Conservation (phyloP, 2,888 invertebrate genomes). For the Creontiades dilutus region DNA sequence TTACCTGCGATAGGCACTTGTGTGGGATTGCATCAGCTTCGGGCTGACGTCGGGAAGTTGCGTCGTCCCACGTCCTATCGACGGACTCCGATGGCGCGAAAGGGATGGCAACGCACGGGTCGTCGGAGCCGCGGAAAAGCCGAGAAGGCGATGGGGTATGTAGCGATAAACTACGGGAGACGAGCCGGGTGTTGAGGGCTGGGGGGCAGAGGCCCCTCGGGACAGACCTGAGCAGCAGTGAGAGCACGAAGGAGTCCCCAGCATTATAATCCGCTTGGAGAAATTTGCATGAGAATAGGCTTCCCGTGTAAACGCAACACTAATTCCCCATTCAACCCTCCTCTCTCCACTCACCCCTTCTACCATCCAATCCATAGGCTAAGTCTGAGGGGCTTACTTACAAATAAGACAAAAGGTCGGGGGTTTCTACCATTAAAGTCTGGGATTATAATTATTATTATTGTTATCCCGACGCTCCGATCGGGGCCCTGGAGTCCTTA, state of each 20-base stretch:
- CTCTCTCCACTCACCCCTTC: no score
- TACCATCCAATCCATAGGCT: background rate
- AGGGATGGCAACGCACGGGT: background rate
- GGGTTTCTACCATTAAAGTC: conserved; percentile 23
- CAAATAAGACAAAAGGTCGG: conserved; percentile 52
- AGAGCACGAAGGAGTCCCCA: background rate
- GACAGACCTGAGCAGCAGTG: background rate
- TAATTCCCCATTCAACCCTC: conserved; percentile 46
- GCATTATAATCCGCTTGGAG: conserved; percentile 71
- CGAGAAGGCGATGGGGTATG: background rate
- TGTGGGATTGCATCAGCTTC: no score
- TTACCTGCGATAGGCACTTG: no score
- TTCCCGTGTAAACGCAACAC: conserved; percentile 55
- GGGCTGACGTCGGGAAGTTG: no score
- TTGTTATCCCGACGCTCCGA: conserved; percentile 21
- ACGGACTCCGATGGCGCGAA: background rate
- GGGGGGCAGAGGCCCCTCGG: background rate
- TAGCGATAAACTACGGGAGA: background rate
- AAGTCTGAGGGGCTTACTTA: conserved; percentile 43
- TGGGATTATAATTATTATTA: conserved; percentile 44
- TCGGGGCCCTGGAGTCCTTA: background rate
- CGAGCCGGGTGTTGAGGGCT: background rate
- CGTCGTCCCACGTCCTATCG: no score
- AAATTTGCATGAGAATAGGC: conserved; percentile 72
- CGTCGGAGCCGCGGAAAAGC: background rate